Evolutionary conservation across 2,888 invertebrate genomes (phyloP).

Genomic region (Leucophenga maculata): DNA sequence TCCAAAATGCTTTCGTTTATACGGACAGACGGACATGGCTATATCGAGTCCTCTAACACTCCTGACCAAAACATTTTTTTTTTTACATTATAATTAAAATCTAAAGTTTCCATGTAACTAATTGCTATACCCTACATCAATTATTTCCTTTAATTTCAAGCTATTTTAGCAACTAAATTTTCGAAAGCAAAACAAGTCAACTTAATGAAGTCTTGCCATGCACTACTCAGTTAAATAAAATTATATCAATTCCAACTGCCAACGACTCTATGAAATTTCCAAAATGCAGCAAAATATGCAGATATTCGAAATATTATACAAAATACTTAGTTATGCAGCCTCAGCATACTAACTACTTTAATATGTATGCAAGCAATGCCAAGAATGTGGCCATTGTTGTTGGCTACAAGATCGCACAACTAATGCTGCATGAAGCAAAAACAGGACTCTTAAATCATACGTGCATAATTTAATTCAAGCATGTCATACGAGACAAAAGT

Average conservation of each 20-base stretch:
- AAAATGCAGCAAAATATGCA: neutral
- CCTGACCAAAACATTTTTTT: no score
- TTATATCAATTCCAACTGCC: no score
- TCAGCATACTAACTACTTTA: neutral
- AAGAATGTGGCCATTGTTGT: neutral
- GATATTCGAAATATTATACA: neutral
- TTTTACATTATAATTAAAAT: no score
- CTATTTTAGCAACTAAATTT: no score
- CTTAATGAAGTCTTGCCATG: conserved; percentile 1
- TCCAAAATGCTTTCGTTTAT: no score
- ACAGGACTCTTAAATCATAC: no score
- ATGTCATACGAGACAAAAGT: neutral
- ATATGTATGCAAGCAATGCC: neutral
- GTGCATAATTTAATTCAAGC: conserved; percentile 1
- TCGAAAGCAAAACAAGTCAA: neutral
- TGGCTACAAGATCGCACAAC: neutral
- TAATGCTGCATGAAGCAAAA: neutral
- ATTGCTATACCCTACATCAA: no score
- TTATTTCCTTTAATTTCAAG: no score
- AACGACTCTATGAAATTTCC: neutral
- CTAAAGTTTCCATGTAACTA: no score
- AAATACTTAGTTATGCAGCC: no score
- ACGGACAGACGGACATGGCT: no score
- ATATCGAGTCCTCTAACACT: no score
- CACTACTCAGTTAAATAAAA: neutral